Evolutionary conservation across 2,113 vertebrate species (phyloP).

Genomic region (Pleuronectes platessa): DNA sequence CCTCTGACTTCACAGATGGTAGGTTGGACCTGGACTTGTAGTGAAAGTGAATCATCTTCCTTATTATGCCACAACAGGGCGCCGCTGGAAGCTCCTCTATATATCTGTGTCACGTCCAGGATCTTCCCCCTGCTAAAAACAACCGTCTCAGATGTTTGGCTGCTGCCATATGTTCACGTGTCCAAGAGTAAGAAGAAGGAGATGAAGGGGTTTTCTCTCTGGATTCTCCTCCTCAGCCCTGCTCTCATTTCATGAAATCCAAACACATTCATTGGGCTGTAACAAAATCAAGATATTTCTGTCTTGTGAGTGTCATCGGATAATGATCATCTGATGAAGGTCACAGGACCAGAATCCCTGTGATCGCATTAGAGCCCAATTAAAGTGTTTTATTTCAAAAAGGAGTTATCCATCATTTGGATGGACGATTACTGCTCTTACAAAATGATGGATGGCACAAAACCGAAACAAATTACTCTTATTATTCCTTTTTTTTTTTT

Average conservation of each 20-base stretch:
- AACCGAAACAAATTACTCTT: slow-evolving; percentile 18
- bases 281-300: slow-evolving; percentile 48
- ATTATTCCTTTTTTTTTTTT: background rate
- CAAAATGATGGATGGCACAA: slow-evolving; percentile 32
- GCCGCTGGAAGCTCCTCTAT: slow-evolving; percentile 58
- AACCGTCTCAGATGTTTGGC: slow-evolving; percentile 27
- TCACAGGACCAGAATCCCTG: slow-evolving; percentile 52
- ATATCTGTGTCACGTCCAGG: slow-evolving; percentile 60
- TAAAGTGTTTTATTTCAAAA: slow-evolving; percentile 52
- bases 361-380: slow-evolving; percentile 63
- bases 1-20: slow-evolving; percentile 97
- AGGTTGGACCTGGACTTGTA: slow-evolving; percentile 64
- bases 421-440: slow-evolving; percentile 23
- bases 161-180: slow-evolving; percentile 28
- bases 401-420: slow-evolving; percentile 52
- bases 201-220: background rate
- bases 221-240: background rate
- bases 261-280: slow-evolving; percentile 12
- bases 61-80: slow-evolving; percentile 52
- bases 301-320: slow-evolving; percentile 58
- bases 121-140: slow-evolving; percentile 28
- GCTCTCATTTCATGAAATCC: background rate
- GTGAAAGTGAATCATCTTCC: slow-evolving; percentile 67
- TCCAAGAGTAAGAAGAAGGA: background rate
- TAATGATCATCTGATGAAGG: slow-evolving; percentile 58